Evolutionary conservation across 2,888 invertebrate genomes (phyloP).

Genomic region (Caenorhabditis panamensis): DNA sequence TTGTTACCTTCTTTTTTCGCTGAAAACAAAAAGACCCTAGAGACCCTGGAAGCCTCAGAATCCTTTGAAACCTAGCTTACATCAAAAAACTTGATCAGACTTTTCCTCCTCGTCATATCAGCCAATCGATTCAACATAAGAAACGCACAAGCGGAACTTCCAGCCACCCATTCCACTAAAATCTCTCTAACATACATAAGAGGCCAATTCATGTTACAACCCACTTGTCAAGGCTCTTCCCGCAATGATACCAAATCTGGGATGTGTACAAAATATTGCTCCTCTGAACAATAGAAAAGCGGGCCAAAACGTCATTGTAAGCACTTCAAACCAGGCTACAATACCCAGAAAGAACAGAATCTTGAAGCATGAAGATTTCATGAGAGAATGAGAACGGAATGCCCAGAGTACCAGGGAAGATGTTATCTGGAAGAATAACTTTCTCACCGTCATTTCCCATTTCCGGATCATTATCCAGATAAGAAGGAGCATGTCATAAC

Average conservation of each 20-base stretch:
- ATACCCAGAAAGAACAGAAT: conserved; percentile 26
- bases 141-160: neutral
- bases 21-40: neutral
- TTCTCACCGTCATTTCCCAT: conserved; percentile 1
- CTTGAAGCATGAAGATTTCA: conserved; percentile 41
- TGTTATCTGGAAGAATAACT: conserved; percentile 6
- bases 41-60: neutral
- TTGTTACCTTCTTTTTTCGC: conserved; percentile 1
- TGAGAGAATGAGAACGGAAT: conserved; percentile 23
- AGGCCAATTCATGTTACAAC: no score
- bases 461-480: neutral
- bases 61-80: neutral
- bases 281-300: conserved; percentile 20
- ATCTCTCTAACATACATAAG: no score
- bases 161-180: conserved; percentile 40
- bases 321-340: conserved; percentile 8
- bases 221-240: conserved; percentile 23
- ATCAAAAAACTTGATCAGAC: conserved; percentile 29
- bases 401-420: conserved; percentile 12
- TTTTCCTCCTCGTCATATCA: conserved; percentile 29
- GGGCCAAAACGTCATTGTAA: conserved; percentile 22
- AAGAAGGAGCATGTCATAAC: neutral
- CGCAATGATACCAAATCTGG: conserved; percentile 6
- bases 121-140: conserved; percentile 24
- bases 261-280: conserved; percentile 33